Conservation (phyloP, 35 echinoderm and acorn worm species). For the Heliocidaris tuberculata region DNA sequence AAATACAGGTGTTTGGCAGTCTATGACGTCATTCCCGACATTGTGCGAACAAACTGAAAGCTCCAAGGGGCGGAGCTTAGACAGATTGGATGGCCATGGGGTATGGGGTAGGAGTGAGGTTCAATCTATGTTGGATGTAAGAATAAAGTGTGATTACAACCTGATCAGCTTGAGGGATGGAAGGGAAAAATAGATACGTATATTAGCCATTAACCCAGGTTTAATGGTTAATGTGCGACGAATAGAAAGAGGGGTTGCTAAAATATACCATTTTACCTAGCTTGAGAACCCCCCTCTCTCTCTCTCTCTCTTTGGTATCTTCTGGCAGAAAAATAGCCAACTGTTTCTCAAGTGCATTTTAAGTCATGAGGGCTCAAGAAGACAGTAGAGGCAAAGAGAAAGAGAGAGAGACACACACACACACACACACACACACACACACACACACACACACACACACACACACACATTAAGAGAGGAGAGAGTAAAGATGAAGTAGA, state of each 20-base stretch:
- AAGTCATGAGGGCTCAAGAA: too few species aligned
- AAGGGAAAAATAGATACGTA: not conserved
- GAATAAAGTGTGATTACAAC: too few species aligned
- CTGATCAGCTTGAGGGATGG: not conserved
- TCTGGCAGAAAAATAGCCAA: not conserved
- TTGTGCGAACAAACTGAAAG: not conserved
- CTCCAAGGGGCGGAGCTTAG: not conserved
- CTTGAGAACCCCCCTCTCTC: not conserved
- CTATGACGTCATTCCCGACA: conserved; percentile 35
- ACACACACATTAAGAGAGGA: too few species aligned
- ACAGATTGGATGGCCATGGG: not conserved
- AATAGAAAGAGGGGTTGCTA: too few species aligned
- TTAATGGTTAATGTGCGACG: too few species aligned
- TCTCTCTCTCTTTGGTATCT: not conserved
- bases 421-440: too few species aligned
- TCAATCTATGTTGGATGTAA: too few species aligned
- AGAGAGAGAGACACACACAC: too few species aligned
- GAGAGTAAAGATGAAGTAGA: too few species aligned
- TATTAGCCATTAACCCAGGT: not conserved
- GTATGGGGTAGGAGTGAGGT: not conserved
- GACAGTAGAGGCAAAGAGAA: too few species aligned
- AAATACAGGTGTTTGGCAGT: conserved; percentile 37
- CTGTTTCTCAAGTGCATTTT: not conserved
- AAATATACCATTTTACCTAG: too few species aligned
- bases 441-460: too few species aligned